Evolutionary conservation across 2,888 invertebrate species (phyloP).

Genomic region (Drosophila affinis): DNA sequence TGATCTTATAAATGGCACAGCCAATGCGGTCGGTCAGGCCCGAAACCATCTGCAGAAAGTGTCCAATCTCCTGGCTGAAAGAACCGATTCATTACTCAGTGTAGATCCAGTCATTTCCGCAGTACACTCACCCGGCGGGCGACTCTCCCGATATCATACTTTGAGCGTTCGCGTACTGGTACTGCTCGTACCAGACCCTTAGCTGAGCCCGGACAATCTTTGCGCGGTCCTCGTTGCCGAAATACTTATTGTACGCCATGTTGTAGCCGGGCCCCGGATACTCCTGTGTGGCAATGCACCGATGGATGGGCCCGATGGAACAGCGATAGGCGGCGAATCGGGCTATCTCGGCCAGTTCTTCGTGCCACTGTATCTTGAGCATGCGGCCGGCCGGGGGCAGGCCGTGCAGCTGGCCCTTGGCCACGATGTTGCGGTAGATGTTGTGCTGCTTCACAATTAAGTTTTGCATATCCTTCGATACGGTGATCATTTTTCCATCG

Average conservation of each 20-base stretch:
- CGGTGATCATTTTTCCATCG: neutral
- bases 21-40: slow-evolving; percentile 7
- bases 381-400: neutral
- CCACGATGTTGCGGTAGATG: neutral
- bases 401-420: neutral
- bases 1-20: slow-evolving; percentile 3
- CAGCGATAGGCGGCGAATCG: neutral
- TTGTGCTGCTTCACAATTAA: neutral
- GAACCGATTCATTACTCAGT: neutral
- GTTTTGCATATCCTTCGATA: neutral
- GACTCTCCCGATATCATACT: neutral
- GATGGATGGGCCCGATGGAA: neutral
- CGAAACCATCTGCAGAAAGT: slow-evolving; percentile 11
- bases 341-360: neutral
- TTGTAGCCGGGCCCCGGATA: neutral
- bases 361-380: neutral
- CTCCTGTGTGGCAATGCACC: neutral
- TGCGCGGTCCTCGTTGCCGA: neutral
- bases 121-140: neutral
- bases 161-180: neutral
- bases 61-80: slow-evolving; percentile 3
- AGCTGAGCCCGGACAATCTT: neutral
- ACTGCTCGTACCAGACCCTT: neutral
- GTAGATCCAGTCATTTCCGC: neutral
- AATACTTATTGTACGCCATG: neutral